Percentiles rank a stretch among this genome's conserved stretches.
Conservation (phyloP, 2,797 vertebrate genomes). For the Coranthus polyacanthus region DNA sequence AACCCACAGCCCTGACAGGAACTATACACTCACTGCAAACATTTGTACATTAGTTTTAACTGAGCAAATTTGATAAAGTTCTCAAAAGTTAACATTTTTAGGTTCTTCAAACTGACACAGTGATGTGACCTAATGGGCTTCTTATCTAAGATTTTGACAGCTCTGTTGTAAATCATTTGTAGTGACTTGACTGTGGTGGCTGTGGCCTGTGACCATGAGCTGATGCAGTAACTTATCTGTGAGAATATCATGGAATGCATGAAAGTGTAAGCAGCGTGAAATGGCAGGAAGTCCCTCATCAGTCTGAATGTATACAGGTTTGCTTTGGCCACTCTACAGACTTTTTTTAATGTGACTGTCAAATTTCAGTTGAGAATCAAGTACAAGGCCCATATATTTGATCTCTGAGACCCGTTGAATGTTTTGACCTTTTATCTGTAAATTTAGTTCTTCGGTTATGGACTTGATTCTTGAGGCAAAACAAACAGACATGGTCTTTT, state of each 20-base stretch:
- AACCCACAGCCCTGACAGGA: not conserved
- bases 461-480: too few relatives aligned
- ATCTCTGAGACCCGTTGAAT: too few relatives aligned
- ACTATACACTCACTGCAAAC: not conserved
- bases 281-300: too few relatives aligned
- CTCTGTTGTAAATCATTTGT: not conserved
- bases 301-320: too few relatives aligned
- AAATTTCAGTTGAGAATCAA: too few relatives aligned
- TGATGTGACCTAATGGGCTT: not conserved
- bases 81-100: not conserved
- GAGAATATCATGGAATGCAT: not conserved
- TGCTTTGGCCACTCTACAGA: too few relatives aligned
- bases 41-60: not conserved
- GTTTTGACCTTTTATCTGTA: too few relatives aligned
- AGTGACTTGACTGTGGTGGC: not conserved
- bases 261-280: not conserved
- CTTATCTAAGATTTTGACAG: not conserved
- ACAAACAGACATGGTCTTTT: too few relatives aligned
- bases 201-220: not conserved
- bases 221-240: not conserved
- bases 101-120: not conserved
- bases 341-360: too few relatives aligned
- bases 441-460: too few relatives aligned
- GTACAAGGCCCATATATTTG: too few relatives aligned
- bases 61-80: not conserved